Conservation (phyloP, 2,888 invertebrate species). For the Eretmocerus hayati region DNA sequence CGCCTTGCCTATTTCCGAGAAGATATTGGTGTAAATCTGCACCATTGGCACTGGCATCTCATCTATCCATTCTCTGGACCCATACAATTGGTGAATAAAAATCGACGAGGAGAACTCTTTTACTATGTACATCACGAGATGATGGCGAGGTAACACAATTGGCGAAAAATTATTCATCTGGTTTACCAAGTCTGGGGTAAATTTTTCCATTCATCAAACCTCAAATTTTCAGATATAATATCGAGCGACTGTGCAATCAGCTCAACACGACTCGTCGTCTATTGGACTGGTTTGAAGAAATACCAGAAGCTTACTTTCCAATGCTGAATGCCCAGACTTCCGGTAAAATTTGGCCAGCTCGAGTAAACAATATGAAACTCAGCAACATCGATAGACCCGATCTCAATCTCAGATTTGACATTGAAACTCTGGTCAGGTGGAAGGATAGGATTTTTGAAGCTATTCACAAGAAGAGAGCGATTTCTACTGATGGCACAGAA, state of each 20-base stretch:
- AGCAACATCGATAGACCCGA: constrained; percentile 60
- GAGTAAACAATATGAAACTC: constrained; percentile 53
- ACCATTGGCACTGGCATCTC: constrained; percentile 90
- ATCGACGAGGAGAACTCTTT: constrained; percentile 71
- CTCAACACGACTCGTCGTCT: constrained; percentile 58
- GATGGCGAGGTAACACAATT: too few relatives aligned
- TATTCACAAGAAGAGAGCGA: constrained; percentile 58
- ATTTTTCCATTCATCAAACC: too few relatives aligned
- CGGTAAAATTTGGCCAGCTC: constrained; percentile 68
- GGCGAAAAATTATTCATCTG: too few relatives aligned
- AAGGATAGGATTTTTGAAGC: constrained; percentile 65
- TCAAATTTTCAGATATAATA: constrained; percentile 76
- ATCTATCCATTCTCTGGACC: constrained; percentile 73
- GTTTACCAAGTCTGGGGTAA: too few relatives aligned
- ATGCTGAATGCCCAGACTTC: constrained; percentile 74
- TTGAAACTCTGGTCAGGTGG: constrained; percentile 70
- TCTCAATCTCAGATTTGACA: constrained; percentile 60
- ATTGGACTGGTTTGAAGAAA: constrained; percentile 61
- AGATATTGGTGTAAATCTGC: constrained; percentile 77
- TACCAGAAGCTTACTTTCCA: constrained; percentile 75
- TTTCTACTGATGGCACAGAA: constrained; percentile 53
- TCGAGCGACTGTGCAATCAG: constrained; percentile 68
- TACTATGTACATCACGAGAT: too few relatives aligned
- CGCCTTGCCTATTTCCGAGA: constrained; percentile 78
- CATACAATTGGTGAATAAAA: constrained; percentile 62